Conservation (phyloP, 2,113 vertebrate genomes). For the Tetrax tetrax region DNA sequence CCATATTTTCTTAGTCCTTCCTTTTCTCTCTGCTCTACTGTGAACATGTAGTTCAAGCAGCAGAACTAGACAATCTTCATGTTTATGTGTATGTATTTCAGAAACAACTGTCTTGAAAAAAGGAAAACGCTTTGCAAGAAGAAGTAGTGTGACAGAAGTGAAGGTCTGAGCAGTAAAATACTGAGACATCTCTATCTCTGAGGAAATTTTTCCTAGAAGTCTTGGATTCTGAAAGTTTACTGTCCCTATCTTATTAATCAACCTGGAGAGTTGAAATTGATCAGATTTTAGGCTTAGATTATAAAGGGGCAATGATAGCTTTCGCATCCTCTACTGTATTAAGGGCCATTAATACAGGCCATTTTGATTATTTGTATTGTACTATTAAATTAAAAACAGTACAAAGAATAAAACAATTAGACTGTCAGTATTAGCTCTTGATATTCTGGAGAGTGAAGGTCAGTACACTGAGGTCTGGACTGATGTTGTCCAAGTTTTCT, state of each 20-base stretch:
- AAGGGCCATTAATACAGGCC: background rate
- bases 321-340: background rate
- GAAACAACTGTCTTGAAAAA: background rate
- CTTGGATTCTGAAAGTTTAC: background rate
- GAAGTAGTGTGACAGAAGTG: background rate
- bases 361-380: background rate
- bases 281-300: background rate
- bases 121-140: background rate
- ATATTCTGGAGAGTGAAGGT: background rate
- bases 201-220: background rate
- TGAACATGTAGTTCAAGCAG: background rate
- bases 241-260: background rate
- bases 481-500: background rate
- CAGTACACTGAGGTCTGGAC: background rate
- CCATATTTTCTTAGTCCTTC: background rate
- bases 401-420: background rate
- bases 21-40: background rate
- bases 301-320: background rate
- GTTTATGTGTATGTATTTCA: background rate
- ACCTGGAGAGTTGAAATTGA: background rate
- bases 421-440: background rate
- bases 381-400: background rate
- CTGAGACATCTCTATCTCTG: background rate
- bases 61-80: background rate
- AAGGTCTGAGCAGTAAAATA: background rate